Evolutionary conservation across 2,113 vertebrate species (phyloP), one percentile per base, ranked within the genome.

Genomic region (Excalfactoria chinensis): DNA sequence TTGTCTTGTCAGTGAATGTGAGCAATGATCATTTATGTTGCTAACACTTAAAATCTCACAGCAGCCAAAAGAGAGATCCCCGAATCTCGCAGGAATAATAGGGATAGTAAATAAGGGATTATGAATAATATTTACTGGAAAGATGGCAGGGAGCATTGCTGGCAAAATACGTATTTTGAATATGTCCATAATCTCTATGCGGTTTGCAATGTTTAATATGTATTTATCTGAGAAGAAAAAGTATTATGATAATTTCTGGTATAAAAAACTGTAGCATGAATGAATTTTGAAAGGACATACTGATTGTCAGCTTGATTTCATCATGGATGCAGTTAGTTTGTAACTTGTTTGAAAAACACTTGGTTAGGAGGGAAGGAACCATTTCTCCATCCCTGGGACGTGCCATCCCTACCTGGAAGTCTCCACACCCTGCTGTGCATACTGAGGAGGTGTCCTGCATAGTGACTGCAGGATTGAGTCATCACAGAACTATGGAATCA

Each of bases 301-400:
- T 1, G 60, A 91, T 94, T 74, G 74, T 81, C 86, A 64, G 86
- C 35, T 79, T 86, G 66, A 25, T 75, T 92, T 95, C 92, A 81
- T 82, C 58, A 48, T 78, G 46, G 60, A 62, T 30, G 70, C 18
- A 72, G 51, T 62, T 94, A 84, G 72, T 84, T 92, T 88, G 58
- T 83, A 69, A 60, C 34, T 90, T 48, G 28, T 44, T 71, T 91
- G 83, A 67, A 22, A 91, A 16, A 51, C 48, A 34, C 56, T 56
- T 64, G 76, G 53, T 56, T 26, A 37, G 80, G 48, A 84, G 75
- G 32, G 76, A 60, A 77, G 80, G 86, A 79, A 74, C 56, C 60
- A 75, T 63, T 91, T 46, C 64, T 67, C 73, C 41, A 8, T 81
- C 69, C 86, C 83, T 30, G 3, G 40, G 69, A 26, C 53, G 20